Percentiles rank a stretch among this genome's conserved stretches.
These are phyloP conservation scores for Pseudopleuronectes americanus DNA, from an alignment of 2,797 vertebrate genomes.

Conservation along the genomic window DNA sequence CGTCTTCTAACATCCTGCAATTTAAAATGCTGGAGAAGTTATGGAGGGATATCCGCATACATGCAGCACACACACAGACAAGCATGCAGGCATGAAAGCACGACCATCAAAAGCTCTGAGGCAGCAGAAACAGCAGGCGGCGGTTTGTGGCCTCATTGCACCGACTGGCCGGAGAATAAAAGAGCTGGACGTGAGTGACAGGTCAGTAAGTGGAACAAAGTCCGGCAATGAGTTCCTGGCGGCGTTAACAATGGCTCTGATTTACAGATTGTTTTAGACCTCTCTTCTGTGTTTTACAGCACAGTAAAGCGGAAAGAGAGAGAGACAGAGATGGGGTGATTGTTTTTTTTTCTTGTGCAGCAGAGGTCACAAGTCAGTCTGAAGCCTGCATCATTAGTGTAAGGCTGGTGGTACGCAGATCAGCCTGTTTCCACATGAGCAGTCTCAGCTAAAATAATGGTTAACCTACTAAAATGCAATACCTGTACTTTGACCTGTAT, in stretches of 20 bases:
- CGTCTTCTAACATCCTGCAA: conserved; percentile 54
- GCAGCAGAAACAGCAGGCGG: conserved; percentile 75
- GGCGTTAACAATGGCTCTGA: conserved; percentile 50
- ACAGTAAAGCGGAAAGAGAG: conserved; percentile 31
- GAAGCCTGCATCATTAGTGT: conserved; percentile 22
- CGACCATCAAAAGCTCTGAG: conserved; percentile 72
- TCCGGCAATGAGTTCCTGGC: conserved; percentile 52
- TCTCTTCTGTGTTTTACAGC: conserved; percentile 27
- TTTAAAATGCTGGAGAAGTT: conserved; percentile 54
- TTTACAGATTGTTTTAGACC: conserved; percentile 55
- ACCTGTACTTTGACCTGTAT: too few relatives aligned
- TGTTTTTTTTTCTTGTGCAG: conserved; percentile 34
- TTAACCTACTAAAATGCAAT: too few relatives aligned
- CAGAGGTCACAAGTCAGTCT: conserved; percentile 51
- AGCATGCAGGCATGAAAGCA: conserved; percentile 51
- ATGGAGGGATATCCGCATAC: conserved; percentile 48
- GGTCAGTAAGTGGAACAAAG: conserved; percentile 70
- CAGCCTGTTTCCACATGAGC: conserved; percentile 5
- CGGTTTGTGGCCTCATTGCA: conserved; percentile 73
- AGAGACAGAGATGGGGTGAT: conserved; percentile 22
- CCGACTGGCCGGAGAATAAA: conserved; percentile 70
- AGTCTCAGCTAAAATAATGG: neutral
- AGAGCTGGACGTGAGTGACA: conserved; percentile 65
- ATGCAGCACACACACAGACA: conserved; percentile 37
- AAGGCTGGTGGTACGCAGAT: conserved; percentile 37